Base-by-base conservation (phyloP, 1,140 invertebrate genomes). In the Theocolax elegans region DNA sequence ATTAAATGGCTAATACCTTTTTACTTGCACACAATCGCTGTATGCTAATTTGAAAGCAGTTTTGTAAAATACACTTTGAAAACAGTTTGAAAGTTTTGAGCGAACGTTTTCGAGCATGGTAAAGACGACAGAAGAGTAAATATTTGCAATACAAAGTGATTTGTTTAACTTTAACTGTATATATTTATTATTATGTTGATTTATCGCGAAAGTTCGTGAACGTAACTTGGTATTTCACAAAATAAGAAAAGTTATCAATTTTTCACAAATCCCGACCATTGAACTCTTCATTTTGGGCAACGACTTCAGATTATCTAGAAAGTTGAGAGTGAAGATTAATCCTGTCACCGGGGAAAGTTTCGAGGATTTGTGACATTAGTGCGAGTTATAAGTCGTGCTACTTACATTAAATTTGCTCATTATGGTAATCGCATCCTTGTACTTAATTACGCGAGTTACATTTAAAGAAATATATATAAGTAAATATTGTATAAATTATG, bases 281-380 rank as follows among this genome's bases (percentile, higher is more conserved):
- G 23, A 65, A 65, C 23, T 54, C 51, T 65, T 54, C 49, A 54
- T 54, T 65, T 65, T 25, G 15, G 35, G 15, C 48, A 54, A 54
- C 38, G 63, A 54, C 21, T 38, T 42, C 35, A 31, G 49, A 65
- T 65, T 65, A 65, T 53, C 63, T 54, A 35, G 19, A 21, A 56
- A 58, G 53, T 59, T 48, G 65, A 46, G 21, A 59, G 40, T 25
- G 42, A 40, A 48, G 53, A 56, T 67, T 67, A 67, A 67, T 67
- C 54, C 44, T 59, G 42, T 59, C 65, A 13, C 10, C 42, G 65
- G 7, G 40, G 25, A 29, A 15, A 68, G 29, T 60, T 68, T 68
- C 46, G 15, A 51, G 21, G 66, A 67, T 67, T 67, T 38, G 54
- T 23, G 56, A 59, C 56, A 51, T 68, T 48, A n/a, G 15, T 19